Percentiles rank a stretch among this genome's conserved stretches.
These are phyloP conservation scores for Oncorhynchus mykiss DNA, from an alignment of 2,113 vertebrate species.

Conservation along the genomic window DNA sequence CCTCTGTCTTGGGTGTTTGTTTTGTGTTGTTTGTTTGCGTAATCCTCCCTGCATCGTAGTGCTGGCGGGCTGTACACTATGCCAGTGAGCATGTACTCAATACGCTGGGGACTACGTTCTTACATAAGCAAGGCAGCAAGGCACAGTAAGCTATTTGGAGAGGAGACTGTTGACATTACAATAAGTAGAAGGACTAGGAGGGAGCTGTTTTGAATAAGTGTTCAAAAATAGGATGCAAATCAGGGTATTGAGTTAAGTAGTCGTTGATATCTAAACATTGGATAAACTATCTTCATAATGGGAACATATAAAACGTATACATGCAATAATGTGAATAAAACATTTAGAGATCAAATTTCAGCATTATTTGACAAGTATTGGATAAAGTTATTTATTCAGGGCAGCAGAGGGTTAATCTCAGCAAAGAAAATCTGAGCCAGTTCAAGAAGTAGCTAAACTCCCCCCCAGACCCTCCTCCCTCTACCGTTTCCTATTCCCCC, in stretches of 20 bases:
- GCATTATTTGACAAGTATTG: background rate
- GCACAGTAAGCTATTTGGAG: slow-evolving; percentile 30
- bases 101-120: slow-evolving; percentile 27
- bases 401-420: background rate
- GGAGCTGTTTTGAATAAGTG: background rate
- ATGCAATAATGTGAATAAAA: background rate
- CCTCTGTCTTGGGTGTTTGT: slow-evolving; percentile 21
- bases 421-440: background rate
- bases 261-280: background rate
- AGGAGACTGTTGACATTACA: background rate
- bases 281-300: background rate
- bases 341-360: background rate
- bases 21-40: slow-evolving; percentile 19
- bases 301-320: background rate
- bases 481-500: background rate
- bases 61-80: background rate
- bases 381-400: background rate
- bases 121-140: slow-evolving; percentile 29
- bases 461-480: slow-evolving; percentile 8
- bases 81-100: slow-evolving; percentile 5
- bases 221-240: background rate
- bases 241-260: background rate
- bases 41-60: slow-evolving; percentile 1
- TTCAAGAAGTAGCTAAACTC: background rate
- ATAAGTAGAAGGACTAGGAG: background rate